Base-by-base conservation (phyloP, 2,888 invertebrate genomes). In the Drosophila pseudotakahashii region DNA sequence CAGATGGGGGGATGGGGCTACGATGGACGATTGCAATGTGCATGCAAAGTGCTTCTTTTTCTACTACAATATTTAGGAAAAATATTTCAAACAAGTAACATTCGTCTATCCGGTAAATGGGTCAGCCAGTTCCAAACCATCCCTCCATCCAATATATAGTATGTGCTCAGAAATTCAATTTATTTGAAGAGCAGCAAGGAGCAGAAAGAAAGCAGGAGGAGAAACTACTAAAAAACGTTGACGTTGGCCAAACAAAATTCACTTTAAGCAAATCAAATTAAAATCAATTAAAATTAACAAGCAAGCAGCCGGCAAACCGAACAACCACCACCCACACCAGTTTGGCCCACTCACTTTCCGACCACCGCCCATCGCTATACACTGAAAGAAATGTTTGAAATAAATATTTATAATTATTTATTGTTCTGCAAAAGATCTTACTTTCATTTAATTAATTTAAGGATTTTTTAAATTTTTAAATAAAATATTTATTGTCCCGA, bases 201-300 rank as follows among this genome's bases (percentile, higher is more conserved):
- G 39, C 26, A 11, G 32, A 41, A 10, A 2, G 37, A 10, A n/a
- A 50, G 9, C 10, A 7, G 32, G 41, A 14, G 11, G 32, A 54
- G 44, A 37, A 36, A 47, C 30, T 42, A 41, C 54, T 53, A 74
- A 48, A 59, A 62, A 45, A 26, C 44, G 37, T 50, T 58, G 69
- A 71, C 19, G 55, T 51, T 58, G 63, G 34, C 63, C 74, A 75
- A 72, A 64, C 76, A 55, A 75, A 78, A 81, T 79, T 75, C 71
- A 73, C 71, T 81, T 82, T 61, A 58, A 63, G 55, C 73, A 79
- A 83, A 84, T 86, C 79, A 79, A 87, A 84, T 81, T 84, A 79
- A 87, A 79, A 81, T 83, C 81, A 83, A 84, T 83, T 81, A 84
- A 86, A 87, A 86, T 81, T 83, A 81, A 83, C 81, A 83, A 83